Percentiles rank a stretch among this genome's conserved stretches.
Evolutionary conservation across 1,140 invertebrate genomes (phyloP).

Genomic region (Tenebrio molitor): DNA sequence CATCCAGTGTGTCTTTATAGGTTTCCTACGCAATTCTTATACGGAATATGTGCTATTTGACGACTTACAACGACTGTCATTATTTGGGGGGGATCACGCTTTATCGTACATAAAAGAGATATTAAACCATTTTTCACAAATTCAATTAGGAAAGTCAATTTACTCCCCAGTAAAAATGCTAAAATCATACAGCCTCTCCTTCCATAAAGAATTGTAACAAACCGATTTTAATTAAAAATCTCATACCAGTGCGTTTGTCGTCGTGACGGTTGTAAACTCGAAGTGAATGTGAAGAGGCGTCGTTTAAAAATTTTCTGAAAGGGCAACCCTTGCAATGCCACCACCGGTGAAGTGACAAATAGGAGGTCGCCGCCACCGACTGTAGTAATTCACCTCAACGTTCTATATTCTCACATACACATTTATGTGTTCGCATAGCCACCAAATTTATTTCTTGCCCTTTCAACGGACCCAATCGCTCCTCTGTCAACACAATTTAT

Average conservation of each 20-base stretch:
- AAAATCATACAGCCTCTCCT: not conserved
- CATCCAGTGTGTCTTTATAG: constrained; percentile 19
- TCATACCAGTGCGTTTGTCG: not conserved
- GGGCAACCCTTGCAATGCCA: constrained; percentile 7
- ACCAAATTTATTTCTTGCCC: not conserved
- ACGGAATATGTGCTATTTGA: constrained; percentile 17
- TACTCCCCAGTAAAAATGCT: not conserved
- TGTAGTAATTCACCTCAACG: constrained; percentile 10
- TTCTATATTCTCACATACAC: constrained; percentile 2
- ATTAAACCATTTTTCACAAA: not conserved
- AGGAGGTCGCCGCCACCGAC: not conserved
- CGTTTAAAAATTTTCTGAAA: constrained; percentile 16
- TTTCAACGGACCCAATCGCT: not conserved
- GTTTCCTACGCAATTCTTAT: constrained; percentile 11
- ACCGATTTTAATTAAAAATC: constrained; percentile 20
- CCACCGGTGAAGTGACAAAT: constrained; percentile 10
- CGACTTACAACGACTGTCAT: not conserved
- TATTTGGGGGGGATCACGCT: not conserved
- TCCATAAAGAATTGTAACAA: not conserved
- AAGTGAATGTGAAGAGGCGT: constrained; percentile 21
- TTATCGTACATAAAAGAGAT: not conserved
- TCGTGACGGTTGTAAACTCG: not conserved
- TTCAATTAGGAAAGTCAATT: constrained; percentile 12
- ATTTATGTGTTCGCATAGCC: not conserved
- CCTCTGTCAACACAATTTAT: too few relatives aligned